Conservation (phyloP, 2,888 invertebrate species). For the Aphodius granarius region DNA sequence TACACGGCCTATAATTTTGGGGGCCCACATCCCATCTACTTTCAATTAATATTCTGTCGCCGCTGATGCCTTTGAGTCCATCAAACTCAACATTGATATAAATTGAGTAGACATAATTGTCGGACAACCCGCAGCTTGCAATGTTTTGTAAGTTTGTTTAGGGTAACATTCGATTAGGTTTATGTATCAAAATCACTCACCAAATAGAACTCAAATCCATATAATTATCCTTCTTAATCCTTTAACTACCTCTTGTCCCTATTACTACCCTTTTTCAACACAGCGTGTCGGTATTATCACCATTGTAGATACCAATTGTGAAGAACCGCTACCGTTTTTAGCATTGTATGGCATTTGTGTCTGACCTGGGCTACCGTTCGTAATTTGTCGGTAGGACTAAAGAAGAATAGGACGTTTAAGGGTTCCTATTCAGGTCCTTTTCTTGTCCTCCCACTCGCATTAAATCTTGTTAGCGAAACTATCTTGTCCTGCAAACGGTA, state of each 20-base stretch:
- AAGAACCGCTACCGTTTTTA: not conserved
- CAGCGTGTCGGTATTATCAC: not conserved
- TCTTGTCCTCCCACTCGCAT: constrained; percentile 28
- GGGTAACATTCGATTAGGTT: too few species aligned
- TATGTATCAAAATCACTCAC: too few species aligned
- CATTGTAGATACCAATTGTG: not conserved
- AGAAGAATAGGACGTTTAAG: not conserved
- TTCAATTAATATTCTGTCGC: not conserved
- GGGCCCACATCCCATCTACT: not conserved
- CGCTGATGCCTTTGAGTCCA: not conserved
- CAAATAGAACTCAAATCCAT: not conserved
- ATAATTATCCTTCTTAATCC: not conserved
- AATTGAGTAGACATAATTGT: not conserved
- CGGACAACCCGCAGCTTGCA: not conserved
- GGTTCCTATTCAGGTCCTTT: not conserved
- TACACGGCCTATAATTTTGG: not conserved
- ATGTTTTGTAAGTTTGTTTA: not conserved
- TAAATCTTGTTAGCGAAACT: constrained; percentile 28
- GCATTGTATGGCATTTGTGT: not conserved
- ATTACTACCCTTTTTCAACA: not conserved
- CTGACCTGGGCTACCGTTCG: not conserved
- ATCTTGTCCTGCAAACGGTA: not conserved
- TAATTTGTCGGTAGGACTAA: not conserved
- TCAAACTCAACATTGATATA: not conserved
- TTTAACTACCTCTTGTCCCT: not conserved